Evolutionary conservation across 2,797 vertebrate genomes (phyloP), one percentile per base, ranked within the genome.

Genomic region (Neomorphus geoffroyi): DNA sequence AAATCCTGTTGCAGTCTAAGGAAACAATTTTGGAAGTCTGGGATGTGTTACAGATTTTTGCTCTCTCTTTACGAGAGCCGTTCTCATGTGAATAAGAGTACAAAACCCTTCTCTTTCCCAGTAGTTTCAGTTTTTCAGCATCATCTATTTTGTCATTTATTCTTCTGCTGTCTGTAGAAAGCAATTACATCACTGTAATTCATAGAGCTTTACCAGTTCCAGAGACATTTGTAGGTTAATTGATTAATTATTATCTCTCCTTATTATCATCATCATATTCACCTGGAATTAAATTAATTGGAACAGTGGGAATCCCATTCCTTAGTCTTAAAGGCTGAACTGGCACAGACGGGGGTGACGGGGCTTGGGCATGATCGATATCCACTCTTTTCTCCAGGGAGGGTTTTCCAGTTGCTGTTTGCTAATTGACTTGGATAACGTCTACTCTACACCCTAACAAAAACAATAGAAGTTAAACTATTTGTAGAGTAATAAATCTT

Each of bases 221-320:
- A 69, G 64, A 65, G 61, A 41, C 35, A 70, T 70, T 71, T 67
- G 24, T 61, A 62, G 18, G 46, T 78, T 93, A 81, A 79, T 57
- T 73, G 71, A 88, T 75, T 88, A 89, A 88, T 73, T 51, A 39
- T 80, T 91, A 88, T 45, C 50, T 77, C 30, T 86, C 26, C 37
- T 82, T 79, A 80, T 85, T 85, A 50, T 45, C 19, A 19, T 72
- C 27, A 35, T 75, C 66, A 28, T 62, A 39, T 86, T 65, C 60
- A 85, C 33, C 35, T 73, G 35, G 35, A 73, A 72, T 69, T 28
- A 83, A 90, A 70, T 70, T 11, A 85, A 69, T 57, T 92, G 65
- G 56, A 91, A 69, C 50, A 72, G 51, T 56, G 90, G 54, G 82
- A 65, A 90, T 79, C 81, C 58, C 19, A 4, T 54, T 81, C 28